Conservation (phyloP, 2,888 invertebrate genomes). For the Lepidonotus clava region DNA sequence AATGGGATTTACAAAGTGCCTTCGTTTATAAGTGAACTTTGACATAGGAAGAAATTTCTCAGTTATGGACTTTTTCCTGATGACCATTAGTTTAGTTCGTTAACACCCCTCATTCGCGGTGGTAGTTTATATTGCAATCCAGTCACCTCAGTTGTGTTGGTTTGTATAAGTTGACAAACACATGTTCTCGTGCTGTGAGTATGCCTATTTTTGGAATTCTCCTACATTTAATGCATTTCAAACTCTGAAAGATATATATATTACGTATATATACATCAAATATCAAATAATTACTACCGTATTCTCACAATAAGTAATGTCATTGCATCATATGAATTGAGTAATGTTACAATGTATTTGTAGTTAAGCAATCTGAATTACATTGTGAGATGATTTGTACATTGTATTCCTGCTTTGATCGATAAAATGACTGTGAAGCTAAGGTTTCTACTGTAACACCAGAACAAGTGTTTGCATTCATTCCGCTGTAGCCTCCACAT, state of each 20-base stretch:
- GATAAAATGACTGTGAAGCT: too few relatives aligned
- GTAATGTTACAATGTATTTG: not conserved
- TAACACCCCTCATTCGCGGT: not conserved
- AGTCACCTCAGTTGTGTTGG: slow-evolving; percentile 49
- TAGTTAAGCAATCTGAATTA: not conserved
- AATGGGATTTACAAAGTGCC: slow-evolving; percentile 42
- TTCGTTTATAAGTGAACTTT: slow-evolving; percentile 12
- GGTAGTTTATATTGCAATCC: slow-evolving; percentile 40
- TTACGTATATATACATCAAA: not conserved
- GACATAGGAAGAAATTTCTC: not conserved
- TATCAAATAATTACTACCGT: not conserved
- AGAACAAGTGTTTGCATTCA: slow-evolving; percentile 41
- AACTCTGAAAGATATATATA: too few relatives aligned
- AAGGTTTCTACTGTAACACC: too few relatives aligned
- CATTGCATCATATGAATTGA: not conserved
- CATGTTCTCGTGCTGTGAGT: slow-evolving; percentile 45
- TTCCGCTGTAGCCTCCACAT: not conserved
- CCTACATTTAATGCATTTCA: not conserved
- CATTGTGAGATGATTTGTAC: too few relatives aligned
- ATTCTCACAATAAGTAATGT: not conserved
- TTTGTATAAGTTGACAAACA: slow-evolving; percentile 48
- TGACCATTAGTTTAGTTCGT: slow-evolving; percentile 20
- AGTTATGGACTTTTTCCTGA: not conserved
- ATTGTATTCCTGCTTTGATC: too few relatives aligned
- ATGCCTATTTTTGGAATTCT: not conserved